These are phyloP conservation scores for Cebus imitator DNA, from an alignment of 2,113 vertebrate genomes.

Conservation along the genomic window DNA sequence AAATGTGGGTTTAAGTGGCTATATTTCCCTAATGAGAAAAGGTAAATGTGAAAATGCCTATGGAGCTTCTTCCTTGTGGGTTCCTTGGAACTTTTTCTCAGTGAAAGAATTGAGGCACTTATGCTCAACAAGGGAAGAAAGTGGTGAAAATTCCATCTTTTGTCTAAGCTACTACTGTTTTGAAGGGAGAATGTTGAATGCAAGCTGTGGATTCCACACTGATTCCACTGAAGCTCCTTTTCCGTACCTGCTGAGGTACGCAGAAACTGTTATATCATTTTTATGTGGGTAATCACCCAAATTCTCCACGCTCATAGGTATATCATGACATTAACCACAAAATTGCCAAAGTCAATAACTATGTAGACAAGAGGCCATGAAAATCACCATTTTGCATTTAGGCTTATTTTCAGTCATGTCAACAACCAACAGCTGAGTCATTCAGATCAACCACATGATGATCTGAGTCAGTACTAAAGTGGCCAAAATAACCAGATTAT, in stretches of 20 bases:
- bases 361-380: constrained; percentile 35
- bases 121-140: not conserved
- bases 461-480: constrained; percentile 60
- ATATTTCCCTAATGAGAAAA: constrained; percentile 53
- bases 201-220: not conserved
- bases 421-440: constrained; percentile 50
- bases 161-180: constrained; percentile 18
- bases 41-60: constrained; percentile 38
- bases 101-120: constrained; percentile 11
- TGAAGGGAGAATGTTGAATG: not conserved
- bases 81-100: constrained; percentile 16
- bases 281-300: constrained; percentile 16
- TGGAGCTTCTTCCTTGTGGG: not conserved
- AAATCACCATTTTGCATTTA: constrained; percentile 40
- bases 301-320: not conserved
- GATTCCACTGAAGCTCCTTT: constrained; percentile 4
- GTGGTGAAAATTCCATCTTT: not conserved
- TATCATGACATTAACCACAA: constrained; percentile 22
- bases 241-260: constrained; percentile 4
- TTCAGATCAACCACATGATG: constrained; percentile 51
- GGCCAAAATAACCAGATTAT: constrained; percentile 63
- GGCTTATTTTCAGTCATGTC: constrained; percentile 55
- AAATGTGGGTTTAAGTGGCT: constrained; percentile 59
- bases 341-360: constrained; percentile 50
- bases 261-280: not conserved